phyloP scores from a whole-genome alignment of 2,888 invertebrate genomes.

The Ellobium chinense region DNA sequence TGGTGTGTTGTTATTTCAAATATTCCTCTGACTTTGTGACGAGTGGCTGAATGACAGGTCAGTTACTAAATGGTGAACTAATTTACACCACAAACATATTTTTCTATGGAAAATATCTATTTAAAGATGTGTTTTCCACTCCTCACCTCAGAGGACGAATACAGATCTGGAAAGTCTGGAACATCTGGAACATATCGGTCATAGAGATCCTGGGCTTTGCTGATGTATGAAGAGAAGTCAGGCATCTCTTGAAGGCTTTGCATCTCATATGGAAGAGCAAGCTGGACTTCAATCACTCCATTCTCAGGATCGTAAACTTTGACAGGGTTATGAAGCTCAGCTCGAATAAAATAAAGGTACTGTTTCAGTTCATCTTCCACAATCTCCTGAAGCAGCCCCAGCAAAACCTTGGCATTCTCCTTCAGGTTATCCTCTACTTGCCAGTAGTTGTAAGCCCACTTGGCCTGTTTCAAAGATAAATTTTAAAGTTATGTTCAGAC shows the following conservation, averaged over 20 bases:
- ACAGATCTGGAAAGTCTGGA: no score
- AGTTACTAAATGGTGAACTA: no score
- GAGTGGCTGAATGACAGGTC: no score
- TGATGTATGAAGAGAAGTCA: conserved; percentile 48
- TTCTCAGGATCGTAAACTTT: conserved; percentile 67
- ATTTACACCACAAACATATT: no score
- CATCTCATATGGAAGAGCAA: conserved; percentile 64
- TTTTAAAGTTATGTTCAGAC: not conserved
- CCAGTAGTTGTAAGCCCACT: conserved; percentile 64
- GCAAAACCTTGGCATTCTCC: conserved; percentile 49
- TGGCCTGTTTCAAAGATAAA: conserved; percentile 53
- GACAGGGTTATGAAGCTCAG: conserved; percentile 12
- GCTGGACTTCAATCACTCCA: conserved; percentile 70
- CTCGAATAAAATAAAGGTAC: not conserved
- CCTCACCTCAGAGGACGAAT: no score
- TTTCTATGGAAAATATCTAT: no score
- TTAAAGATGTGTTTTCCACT: no score
- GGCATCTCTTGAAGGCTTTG: conserved; percentile 63
- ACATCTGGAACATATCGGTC: conserved; percentile 52
- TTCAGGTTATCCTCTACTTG: conserved; percentile 59
- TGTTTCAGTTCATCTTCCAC: conserved; percentile 55
- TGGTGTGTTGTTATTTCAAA: no score
- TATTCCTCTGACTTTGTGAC: no score
- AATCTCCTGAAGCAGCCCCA: conserved; percentile 46
- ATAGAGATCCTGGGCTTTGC: conserved; percentile 36